These are phyloP conservation scores for Oxyruncus cristatus DNA, from an alignment of 2,113 vertebrate species.

Conservation along the genomic window DNA sequence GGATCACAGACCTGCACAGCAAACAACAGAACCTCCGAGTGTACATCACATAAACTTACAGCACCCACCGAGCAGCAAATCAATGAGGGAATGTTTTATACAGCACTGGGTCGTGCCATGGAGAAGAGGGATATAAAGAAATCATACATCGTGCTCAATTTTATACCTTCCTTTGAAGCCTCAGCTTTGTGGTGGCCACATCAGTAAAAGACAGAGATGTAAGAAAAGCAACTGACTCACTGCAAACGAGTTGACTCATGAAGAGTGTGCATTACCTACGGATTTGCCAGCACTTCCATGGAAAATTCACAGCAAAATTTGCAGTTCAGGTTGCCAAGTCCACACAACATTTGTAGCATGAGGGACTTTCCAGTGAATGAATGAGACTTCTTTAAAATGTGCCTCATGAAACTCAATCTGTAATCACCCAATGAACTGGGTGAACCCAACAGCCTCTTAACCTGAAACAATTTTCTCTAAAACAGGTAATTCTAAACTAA, in stretches of 20 bases:
- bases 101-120: rapidly evolving
- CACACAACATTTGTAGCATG: background rate
- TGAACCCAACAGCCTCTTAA: background rate
- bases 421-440: background rate
- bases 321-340: background rate
- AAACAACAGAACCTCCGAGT: background rate
- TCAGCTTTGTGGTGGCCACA: background rate
- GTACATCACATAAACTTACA: background rate
- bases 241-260: background rate
- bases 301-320: background rate
- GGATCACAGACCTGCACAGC: background rate
- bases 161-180: background rate
- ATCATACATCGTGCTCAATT: rapidly evolving
- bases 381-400: background rate
- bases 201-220: rapidly evolving
- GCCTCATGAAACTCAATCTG: background rate
- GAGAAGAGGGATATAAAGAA: background rate
- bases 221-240: background rate
- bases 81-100: background rate
- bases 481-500: background rate
- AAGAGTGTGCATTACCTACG: background rate
- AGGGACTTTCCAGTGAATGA: background rate
- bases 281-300: background rate
- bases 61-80: background rate
- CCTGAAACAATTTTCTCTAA: background rate